phyloP scores from a whole-genome alignment of 2,888 invertebrate species.

The Melipona beecheii region DNA sequence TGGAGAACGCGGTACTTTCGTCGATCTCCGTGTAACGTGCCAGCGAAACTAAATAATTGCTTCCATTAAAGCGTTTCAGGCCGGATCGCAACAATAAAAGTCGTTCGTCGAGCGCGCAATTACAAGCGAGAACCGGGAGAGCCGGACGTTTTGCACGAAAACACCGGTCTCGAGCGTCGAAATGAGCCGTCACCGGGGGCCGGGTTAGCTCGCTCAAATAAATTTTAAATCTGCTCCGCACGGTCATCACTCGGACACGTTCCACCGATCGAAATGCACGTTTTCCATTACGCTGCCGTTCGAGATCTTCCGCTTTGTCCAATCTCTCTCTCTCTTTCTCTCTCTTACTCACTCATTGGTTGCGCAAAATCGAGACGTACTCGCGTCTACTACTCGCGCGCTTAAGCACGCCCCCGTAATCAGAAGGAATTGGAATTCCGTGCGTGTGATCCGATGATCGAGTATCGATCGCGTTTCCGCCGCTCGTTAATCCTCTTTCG shows the following conservation, averaged over 20 bases:
- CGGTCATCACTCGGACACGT: not conserved
- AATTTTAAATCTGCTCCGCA: constrained; percentile 33
- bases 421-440: constrained; percentile 18
- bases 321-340: not conserved
- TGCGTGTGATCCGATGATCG: constrained; percentile 14
- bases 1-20: not conserved
- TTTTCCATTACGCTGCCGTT: constrained; percentile 38
- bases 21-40: not conserved
- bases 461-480: constrained; percentile 9
- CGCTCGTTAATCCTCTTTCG: constrained; percentile 21
- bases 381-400: constrained; percentile 15
- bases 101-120: not conserved
- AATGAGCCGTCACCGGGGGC: not conserved
- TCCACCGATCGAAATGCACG: constrained; percentile 22
- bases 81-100: not conserved
- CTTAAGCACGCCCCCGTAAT: constrained; percentile 33
- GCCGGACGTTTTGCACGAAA: not conserved
- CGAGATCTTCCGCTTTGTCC: constrained; percentile 34
- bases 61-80: constrained; percentile 1
- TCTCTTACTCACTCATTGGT: not conserved
- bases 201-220: constrained; percentile 22
- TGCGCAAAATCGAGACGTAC: not conserved
- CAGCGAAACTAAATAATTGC: not conserved
- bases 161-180: not conserved
- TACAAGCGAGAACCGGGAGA: not conserved